Conservation (phyloP, 2,797 vertebrate species). For the Myioborus melanocephalus region DNA sequence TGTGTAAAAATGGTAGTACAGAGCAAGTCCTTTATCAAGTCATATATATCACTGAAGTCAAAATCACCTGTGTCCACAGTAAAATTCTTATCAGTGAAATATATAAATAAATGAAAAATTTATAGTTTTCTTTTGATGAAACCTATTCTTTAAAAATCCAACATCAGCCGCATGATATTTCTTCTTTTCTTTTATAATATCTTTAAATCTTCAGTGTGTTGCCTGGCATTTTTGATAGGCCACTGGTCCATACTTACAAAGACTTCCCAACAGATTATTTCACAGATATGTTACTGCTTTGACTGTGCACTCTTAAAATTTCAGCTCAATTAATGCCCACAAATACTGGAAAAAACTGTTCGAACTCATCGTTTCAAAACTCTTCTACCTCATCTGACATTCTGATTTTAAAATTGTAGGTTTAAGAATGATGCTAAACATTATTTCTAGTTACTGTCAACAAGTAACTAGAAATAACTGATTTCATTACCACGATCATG, state of each 20-base stretch:
- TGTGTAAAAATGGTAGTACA: background rate
- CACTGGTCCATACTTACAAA: background rate
- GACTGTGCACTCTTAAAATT: background rate
- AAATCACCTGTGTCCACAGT: background rate
- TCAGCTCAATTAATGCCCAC: background rate
- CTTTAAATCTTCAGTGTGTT: background rate
- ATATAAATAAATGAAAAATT: background rate
- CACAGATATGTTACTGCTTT: background rate
- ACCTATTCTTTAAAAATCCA: background rate
- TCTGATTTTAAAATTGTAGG: background rate
- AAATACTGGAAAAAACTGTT: fast-evolving
- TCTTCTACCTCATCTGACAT: background rate
- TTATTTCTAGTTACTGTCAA: background rate
- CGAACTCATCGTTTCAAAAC: background rate
- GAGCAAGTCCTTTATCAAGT: background rate
- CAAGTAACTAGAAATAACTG: background rate
- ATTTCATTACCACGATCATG: background rate
- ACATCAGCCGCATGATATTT: background rate
- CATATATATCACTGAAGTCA: background rate
- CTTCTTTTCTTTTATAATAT: background rate
- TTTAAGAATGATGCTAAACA: background rate
- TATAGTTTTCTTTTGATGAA: background rate
- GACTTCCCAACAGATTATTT: background rate
- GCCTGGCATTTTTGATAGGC: background rate
- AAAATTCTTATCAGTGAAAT: background rate